These are phyloP conservation scores for Chiloscyllium punctatum DNA, from an alignment of 2,797 vertebrate species.

Conservation along the genomic window DNA sequence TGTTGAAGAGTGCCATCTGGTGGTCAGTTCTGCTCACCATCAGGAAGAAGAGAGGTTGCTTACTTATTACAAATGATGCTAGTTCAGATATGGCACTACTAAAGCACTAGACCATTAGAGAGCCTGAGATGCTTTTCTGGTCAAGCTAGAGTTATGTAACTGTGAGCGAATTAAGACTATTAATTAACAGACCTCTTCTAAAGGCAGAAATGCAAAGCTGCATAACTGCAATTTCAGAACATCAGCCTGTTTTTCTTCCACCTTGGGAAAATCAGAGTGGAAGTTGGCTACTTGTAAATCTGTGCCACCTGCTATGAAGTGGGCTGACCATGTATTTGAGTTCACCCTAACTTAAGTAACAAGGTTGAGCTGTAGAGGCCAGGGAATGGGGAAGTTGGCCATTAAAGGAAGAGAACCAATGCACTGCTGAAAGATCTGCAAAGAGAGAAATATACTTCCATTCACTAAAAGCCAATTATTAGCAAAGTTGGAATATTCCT, in stretches of 20 bases:
- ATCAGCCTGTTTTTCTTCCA: background rate
- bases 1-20: slow-evolving; percentile 32
- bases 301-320: background rate
- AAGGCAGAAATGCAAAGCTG: background rate
- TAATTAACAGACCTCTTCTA: background rate
- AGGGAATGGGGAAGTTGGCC: background rate
- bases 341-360: background rate
- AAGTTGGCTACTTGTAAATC: background rate
- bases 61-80: background rate
- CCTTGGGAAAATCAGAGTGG: background rate
- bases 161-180: background rate
- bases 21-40: background rate
- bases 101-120: background rate
- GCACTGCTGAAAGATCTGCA: no score
- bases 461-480: no score
- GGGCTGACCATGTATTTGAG: background rate
- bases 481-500: no score
- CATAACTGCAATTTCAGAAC: background rate
- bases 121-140: no score
- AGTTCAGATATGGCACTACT: no score
- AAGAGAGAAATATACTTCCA: no score
- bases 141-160: background rate
- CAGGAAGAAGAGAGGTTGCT: no score
- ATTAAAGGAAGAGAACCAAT: no score
- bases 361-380: background rate